Conservation (phyloP, 2,888 invertebrate genomes). For the Dryobota labecula region DNA sequence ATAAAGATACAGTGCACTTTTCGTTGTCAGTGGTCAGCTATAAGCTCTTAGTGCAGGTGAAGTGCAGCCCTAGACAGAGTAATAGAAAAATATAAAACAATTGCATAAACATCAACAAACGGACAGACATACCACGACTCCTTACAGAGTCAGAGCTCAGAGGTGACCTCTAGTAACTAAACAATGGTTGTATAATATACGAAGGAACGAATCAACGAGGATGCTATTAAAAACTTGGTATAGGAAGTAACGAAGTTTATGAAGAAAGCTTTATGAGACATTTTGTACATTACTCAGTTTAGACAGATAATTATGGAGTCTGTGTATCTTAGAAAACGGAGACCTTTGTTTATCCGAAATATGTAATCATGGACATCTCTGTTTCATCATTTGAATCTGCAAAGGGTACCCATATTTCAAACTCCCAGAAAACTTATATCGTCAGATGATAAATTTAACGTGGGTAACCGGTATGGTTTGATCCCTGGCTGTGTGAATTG, state of each 20-base stretch:
- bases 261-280: slow-evolving; percentile 41
- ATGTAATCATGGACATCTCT: neutral
- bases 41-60: neutral
- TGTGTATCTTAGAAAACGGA: slow-evolving; percentile 12
- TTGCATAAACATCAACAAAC: slow-evolving; percentile 81
- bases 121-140: slow-evolving; percentile 79
- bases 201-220: slow-evolving; percentile 49
- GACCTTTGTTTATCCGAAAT: slow-evolving; percentile 4
- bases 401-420: neutral
- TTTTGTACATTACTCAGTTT: slow-evolving; percentile 36
- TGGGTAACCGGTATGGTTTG: slow-evolving; percentile 30
- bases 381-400: slow-evolving; percentile 3
- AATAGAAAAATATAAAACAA: slow-evolving; percentile 87
- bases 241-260: slow-evolving; percentile 49
- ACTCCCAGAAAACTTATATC: neutral
- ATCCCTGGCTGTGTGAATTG: slow-evolving; percentile 43
- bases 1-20: slow-evolving; percentile 26
- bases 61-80: slow-evolving; percentile 42
- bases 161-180: slow-evolving; percentile 67
- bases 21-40: neutral
- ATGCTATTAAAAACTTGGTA: slow-evolving; percentile 59
- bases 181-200: slow-evolving; percentile 67
- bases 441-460: neutral
- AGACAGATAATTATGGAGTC: slow-evolving; percentile 35
- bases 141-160: slow-evolving; percentile 68